Percentiles rank a stretch among this genome's conserved stretches.
phyloP scores from a whole-genome alignment of 2,888 invertebrate species.

The Drosophila antonietae region DNA sequence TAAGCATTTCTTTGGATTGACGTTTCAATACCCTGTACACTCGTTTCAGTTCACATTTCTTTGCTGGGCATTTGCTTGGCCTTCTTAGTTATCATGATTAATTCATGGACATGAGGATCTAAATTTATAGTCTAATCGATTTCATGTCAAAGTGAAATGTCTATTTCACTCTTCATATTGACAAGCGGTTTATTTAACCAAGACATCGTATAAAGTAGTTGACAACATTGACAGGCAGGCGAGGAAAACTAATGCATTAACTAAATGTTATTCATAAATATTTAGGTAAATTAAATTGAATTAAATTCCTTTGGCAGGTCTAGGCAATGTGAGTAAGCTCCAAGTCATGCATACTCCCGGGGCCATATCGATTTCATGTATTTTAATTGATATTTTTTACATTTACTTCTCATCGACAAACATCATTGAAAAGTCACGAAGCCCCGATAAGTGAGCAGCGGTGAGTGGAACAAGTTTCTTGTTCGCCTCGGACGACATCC shows the following conservation, averaged over 20 bases:
- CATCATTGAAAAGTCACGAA: slow-evolving; percentile 17
- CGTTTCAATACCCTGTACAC: slow-evolving; percentile 29
- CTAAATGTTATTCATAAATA: background rate
- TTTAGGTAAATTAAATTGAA: background rate
- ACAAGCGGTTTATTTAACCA: background rate
- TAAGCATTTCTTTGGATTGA: slow-evolving; percentile 1
- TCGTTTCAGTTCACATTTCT: too few species aligned
- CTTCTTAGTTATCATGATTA: too few species aligned
- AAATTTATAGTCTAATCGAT: background rate
- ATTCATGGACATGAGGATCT: too few species aligned
- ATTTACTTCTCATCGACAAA: slow-evolving; percentile 13
- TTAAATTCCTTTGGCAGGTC: too few species aligned
- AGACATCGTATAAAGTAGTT: too few species aligned
- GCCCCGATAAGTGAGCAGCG: slow-evolving; percentile 3
- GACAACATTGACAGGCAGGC: too few species aligned
- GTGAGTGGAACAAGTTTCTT: slow-evolving; percentile 63
- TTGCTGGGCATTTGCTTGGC: background rate
- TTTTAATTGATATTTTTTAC: slow-evolving; percentile 3
- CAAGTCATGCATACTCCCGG: background rate
- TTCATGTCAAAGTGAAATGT: background rate
- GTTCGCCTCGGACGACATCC: slow-evolving; percentile 16
- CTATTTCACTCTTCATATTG: background rate
- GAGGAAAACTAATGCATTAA: background rate
- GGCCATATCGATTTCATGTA: background rate
- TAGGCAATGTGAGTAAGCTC: too few species aligned